Evolutionary conservation across 35 echinoderm and acorn worm species (phyloP).

Genomic region (Ophioderma brevispina): DNA sequence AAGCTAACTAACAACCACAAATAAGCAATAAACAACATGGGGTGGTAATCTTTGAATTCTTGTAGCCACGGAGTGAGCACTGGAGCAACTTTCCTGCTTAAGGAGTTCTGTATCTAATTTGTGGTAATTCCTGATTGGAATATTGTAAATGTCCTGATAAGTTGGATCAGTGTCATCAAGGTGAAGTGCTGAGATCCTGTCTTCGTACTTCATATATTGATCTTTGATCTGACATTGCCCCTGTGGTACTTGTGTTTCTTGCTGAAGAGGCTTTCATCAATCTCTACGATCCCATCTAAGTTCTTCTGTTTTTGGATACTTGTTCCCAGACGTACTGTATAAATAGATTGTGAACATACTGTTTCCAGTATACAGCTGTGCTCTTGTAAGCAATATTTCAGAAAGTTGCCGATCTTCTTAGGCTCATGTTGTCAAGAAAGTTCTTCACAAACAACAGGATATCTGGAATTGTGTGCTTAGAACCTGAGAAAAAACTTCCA

Average conservation of each 20-base stretch:
- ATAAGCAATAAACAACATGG: too few relatives aligned
- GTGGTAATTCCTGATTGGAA: too few relatives aligned
- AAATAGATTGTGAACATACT: not conserved
- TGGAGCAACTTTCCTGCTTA: too few relatives aligned
- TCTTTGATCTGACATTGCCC: not conserved
- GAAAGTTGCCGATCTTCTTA: not conserved
- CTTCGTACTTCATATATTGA: too few relatives aligned
- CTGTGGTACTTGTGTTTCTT: slow-evolving; percentile 6
- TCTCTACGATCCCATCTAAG: too few relatives aligned
- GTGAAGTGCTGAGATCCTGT: too few relatives aligned
- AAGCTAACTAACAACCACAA: too few relatives aligned
- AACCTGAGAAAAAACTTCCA: not conserved
- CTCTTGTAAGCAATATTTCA: slow-evolving; percentile 1
- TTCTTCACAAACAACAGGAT: not conserved
- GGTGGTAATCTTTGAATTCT: too few relatives aligned
- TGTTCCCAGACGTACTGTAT: not conserved
- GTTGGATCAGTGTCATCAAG: too few relatives aligned
- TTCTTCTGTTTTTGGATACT: not conserved
- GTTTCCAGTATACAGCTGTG: not conserved
- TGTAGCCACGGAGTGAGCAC: too few relatives aligned
- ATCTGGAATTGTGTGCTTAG: not conserved
- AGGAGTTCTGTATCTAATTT: too few relatives aligned
- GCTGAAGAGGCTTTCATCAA: slow-evolving; percentile 31
- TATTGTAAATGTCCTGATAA: too few relatives aligned
- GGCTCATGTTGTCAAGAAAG: not conserved